Evolutionary conservation across 1,140 invertebrate species (phyloP), one percentile per base, ranked within the genome.

Genomic region (Drosophila arizonae): DNA sequence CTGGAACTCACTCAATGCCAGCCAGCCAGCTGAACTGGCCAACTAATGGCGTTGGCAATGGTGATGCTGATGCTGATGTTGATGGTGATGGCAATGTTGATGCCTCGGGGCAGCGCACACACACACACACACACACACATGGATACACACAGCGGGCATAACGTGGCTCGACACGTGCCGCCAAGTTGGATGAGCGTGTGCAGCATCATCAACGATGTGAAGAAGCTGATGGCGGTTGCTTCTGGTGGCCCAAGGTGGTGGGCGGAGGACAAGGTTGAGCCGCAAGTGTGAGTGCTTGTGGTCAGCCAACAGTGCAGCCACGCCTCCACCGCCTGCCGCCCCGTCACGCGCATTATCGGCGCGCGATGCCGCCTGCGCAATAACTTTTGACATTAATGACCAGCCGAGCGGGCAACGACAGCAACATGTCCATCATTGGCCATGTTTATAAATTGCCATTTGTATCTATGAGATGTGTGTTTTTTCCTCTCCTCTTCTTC

Each of bases 311-410:
- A 72, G 55, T 51, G 63, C 61, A 41, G 45, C 65, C 33, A 43
- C 62, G 46, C 58, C 65, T 26, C 56, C 3, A 4, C 6, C 43
- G 13, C 5, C n/a, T 4, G 33, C 33, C 36, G 71, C 57, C 57
- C 41, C 46, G 43, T 36, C 26, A 15, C 21, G 54, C 21, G 57
- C 70, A 73, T 72, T 71, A 72, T 51, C 58, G 28, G 43, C 69
- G 61, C 78, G 52, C 58, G 43, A 55, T 64, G 66, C 84, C 77
- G 84, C 74, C 85, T 82, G 76, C 79, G 84, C 82, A 82, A 87
- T 87, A 87, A 87, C 82, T 87, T 87, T 87, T 84, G 84, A 79
- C 79, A 88, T 88, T 88, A 88, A 88, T 88, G 84, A 80, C 79
- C 84, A 64, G 64, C 54, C 48, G 26, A 56, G 57, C 43, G 58